These are phyloP conservation scores for Balaeniceps rex DNA, from an alignment of 2,113 vertebrate genomes.

Conservation along the genomic window DNA sequence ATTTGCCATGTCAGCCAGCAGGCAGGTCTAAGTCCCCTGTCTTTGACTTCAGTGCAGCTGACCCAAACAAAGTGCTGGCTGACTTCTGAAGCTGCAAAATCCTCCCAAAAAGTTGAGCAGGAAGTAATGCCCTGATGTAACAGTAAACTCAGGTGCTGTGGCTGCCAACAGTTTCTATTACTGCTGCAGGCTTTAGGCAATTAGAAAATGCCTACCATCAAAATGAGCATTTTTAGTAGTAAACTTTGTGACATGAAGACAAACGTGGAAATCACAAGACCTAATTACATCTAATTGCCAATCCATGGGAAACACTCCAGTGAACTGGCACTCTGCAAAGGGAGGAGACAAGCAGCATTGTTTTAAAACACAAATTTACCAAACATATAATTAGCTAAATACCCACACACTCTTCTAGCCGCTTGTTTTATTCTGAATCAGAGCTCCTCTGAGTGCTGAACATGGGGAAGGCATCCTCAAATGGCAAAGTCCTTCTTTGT, in stretches of 20 bases:
- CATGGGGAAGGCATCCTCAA: background rate
- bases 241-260: constrained; percentile 71
- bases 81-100: constrained; percentile 28
- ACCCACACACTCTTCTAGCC: constrained; percentile 48
- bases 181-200: constrained; percentile 53
- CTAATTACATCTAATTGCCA: constrained; percentile 72
- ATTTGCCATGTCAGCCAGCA: background rate
- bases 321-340: constrained; percentile 68
- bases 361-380: constrained; percentile 69
- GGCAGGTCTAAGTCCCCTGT: background rate
- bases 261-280: constrained; percentile 69
- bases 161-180: constrained; percentile 63
- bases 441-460: constrained; percentile 32
- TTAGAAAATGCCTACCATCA: constrained; percentile 42
- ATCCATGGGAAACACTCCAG: constrained; percentile 70
- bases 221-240: constrained; percentile 41
- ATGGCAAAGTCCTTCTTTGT: background rate
- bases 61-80: background rate
- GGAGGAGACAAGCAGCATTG: constrained; percentile 71
- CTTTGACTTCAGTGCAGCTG: background rate
- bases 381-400: constrained; percentile 69
- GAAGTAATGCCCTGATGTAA: background rate
- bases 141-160: background rate
- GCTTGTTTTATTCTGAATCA: constrained; percentile 46
- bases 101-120: constrained; percentile 26